These are phyloP conservation scores for Acrobasis repandana DNA, from an alignment of 2,888 invertebrate genomes.

Conservation along the genomic window DNA sequence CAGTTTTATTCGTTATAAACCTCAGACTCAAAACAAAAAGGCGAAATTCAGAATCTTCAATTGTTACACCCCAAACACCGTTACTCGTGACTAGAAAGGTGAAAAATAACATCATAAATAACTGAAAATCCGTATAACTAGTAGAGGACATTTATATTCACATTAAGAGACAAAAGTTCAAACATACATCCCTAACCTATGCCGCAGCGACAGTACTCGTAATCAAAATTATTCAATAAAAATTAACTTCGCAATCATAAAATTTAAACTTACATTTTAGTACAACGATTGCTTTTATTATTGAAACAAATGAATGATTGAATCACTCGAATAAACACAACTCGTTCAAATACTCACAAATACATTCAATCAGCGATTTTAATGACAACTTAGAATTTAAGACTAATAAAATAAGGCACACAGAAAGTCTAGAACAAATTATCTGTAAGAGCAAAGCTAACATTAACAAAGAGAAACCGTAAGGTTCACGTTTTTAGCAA, in stretches of 20 bases:
- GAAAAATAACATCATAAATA: conserved; percentile 61
- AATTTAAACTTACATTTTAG: conserved; percentile 16
- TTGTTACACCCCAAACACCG: conserved; percentile 56
- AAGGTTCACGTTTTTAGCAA: conserved; percentile 13
- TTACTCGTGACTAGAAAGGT: conserved; percentile 78
- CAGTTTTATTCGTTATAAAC: too few relatives aligned
- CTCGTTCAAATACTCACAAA: conserved; percentile 24
- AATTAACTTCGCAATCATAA: conserved; percentile 14
- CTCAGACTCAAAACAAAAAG: too few relatives aligned
- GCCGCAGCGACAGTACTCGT: conserved; percentile 43
- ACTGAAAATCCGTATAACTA: conserved; percentile 62
- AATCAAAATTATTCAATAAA: conserved; percentile 37
- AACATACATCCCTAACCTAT: conserved; percentile 55
- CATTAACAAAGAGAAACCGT: conserved; percentile 26
- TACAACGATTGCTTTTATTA: conserved; percentile 42
- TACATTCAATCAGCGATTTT: conserved; percentile 24
- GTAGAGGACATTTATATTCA: conserved; percentile 65
- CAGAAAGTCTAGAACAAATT: conserved; percentile 46
- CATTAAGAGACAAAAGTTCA: conserved; percentile 51
- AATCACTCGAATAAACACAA: conserved; percentile 11
- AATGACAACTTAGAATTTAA: conserved; percentile 37
- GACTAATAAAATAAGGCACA: conserved; percentile 66
- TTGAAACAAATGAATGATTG: conserved; percentile 25
- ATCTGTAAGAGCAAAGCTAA: conserved; percentile 33
- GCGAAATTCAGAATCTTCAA: conserved; percentile 37